Conservation (phyloP, 2,797 vertebrate genomes). For the Coccyzus lansbergi region DNA sequence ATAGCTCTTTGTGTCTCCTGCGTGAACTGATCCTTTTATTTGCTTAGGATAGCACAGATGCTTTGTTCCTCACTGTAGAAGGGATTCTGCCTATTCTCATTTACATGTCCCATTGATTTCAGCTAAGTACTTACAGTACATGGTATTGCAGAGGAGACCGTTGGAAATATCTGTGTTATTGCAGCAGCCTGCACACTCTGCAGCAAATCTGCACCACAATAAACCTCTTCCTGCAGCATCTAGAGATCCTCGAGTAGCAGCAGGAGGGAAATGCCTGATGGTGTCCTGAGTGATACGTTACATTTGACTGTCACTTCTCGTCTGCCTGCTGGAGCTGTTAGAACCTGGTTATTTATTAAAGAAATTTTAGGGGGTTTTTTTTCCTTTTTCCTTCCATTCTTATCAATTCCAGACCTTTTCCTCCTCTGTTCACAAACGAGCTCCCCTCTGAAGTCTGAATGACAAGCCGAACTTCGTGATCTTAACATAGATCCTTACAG, state of each 20-base stretch:
- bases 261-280: slow-evolving; percentile 30
- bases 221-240: slow-evolving; percentile 53
- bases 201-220: slow-evolving; percentile 61
- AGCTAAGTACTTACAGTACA: slow-evolving; percentile 60
- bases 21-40: slow-evolving; percentile 72
- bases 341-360: background rate
- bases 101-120: slow-evolving; percentile 73
- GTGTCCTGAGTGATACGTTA: slow-evolving; percentile 7
- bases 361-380: background rate
- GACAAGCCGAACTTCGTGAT: slow-evolving; percentile 35
- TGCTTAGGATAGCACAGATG: slow-evolving; percentile 71
- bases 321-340: slow-evolving; percentile 23
- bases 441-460: slow-evolving; percentile 37
- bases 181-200: slow-evolving; percentile 52
- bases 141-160: slow-evolving; percentile 28
- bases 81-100: slow-evolving; percentile 70
- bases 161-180: slow-evolving; percentile 47
- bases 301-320: slow-evolving; percentile 22
- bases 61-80: slow-evolving; percentile 64
- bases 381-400: background rate
- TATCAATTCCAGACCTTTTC: slow-evolving; percentile 48
- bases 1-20: slow-evolving; percentile 71
- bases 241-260: slow-evolving; percentile 17
- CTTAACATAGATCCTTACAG: background rate
- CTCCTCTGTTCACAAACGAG: background rate